These are phyloP conservation scores for Dasysyrphus albostriatus DNA, from an alignment of 2,888 invertebrate species.

Conservation along the genomic window DNA sequence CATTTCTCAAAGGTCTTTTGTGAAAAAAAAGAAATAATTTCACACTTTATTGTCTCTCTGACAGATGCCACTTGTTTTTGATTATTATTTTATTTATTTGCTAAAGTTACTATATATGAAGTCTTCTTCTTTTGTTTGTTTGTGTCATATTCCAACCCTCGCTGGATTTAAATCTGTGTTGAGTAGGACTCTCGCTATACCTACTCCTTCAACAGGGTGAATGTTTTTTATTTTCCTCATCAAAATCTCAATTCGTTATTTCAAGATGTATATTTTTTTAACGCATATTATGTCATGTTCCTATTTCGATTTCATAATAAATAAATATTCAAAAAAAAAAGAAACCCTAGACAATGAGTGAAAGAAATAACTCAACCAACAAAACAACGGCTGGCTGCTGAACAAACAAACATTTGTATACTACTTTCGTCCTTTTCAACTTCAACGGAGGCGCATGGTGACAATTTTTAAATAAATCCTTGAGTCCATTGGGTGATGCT, in stretches of 20 bases:
- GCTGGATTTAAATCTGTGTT: conserved; percentile 40
- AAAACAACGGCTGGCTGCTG: conserved; percentile 57
- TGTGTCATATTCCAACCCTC: conserved; percentile 60
- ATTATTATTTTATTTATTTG: conserved; percentile 77
- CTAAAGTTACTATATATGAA: conserved; percentile 45
- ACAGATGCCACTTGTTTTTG: conserved; percentile 82
- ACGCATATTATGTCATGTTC: conserved; percentile 50
- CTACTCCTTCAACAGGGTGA: conserved; percentile 43
- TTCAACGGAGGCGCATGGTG: neutral
- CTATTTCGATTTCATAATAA: conserved; percentile 43
- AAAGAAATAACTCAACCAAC: conserved; percentile 21
- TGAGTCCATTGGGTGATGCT: neutral
- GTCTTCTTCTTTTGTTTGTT: neutral
- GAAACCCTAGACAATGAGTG: conserved; percentile 31
- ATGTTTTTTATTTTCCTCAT: conserved; percentile 6
- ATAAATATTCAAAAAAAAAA: conserved; percentile 12
- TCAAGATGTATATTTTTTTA: conserved; percentile 29
- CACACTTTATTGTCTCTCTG: conserved; percentile 81
- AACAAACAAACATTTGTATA: conserved; percentile 67
- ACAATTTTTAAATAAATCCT: conserved; percentile 17
- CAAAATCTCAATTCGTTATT: conserved; percentile 62
- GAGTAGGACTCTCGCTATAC: conserved; percentile 42
- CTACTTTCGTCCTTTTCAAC: conserved; percentile 48
- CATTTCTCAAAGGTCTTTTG: conserved; percentile 67
- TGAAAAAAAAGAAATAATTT: conserved; percentile 78